Base-by-base conservation (phyloP, 2,797 vertebrate genomes). In the Acrocephalus scirpaceus region DNA sequence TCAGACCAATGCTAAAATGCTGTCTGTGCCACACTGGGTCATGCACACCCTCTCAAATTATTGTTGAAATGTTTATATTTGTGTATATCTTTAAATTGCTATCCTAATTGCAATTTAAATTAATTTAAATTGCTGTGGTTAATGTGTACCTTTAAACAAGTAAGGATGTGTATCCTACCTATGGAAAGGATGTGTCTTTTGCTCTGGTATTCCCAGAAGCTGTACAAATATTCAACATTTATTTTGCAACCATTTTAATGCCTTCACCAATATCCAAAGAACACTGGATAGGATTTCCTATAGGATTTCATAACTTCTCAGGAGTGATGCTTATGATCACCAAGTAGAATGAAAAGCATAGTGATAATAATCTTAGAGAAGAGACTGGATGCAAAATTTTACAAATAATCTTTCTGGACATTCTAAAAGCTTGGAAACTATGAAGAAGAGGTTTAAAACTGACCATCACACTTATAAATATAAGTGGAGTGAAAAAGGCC, bases 11-110 rank as follows among this genome's bases (percentile, higher is more conserved):
- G 32, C 18, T 64, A 62, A 47, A 2, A 27, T 56, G 40, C 21
- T 83, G 8, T 14, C n/a, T 70, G 11, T 32, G 45, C 38, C 58
- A 25, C 25, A 6, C 2, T 54, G 40, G 13, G 10, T 74, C 48
- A 19, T 38, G 38, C 7, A 32, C 3, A 11, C 29, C 9, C 17
- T 70, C 29, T 65, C 0, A 0, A 84, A 29, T 62, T 1, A 21
- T 14, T 81, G 30, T n/a, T 60, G 38, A 45, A 10, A 14, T 20
- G 1, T 32, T 71, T 67, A 12, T 32, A 7, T 60, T 64, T 36
- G 30, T n/a, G 1, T 32, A 4, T 34, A 5, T 78, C 86, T 71
- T 76, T 11, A 32, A 74, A 58, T 75, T 80, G 29, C 9, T 47
- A 8, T 40, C 9, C 7, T 62, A 60, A 51, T 29, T 50, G 7